Base-by-base conservation (phyloP, 2,797 vertebrate species). In the Myotis pilosus region DNA sequence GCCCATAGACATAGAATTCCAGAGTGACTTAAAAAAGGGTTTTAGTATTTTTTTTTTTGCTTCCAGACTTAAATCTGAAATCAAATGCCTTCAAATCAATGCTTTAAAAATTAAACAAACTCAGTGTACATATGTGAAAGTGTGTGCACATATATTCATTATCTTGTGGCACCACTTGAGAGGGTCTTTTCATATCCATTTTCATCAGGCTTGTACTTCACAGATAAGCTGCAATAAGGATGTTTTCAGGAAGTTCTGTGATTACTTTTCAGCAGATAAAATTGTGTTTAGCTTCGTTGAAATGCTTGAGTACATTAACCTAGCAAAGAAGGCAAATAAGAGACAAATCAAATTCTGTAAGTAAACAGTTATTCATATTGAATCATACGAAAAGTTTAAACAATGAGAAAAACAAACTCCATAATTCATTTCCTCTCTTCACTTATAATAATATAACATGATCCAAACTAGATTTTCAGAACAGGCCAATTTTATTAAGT, bases 201-300 rank as follows among this genome's bases (percentile, higher is more conserved):
- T 94, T 94, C 74, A 82, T 81, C 30, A 57, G 6, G 2, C 64
- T 15, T 2, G 47, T 91, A 69, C 30, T 51, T 91, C 9, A 38
- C 11, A 86, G 91, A 96, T 66, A 95, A 89, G 47, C 57, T 72
- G 74, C 9, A 88, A 12, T 60, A 76, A 76, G 47, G 38, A 44
- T 57, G 1, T 91, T 89, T 92, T 71, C 36, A 81, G 92, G 41
- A 88, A 89, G 0, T 95, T 97, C n/a, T 55, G 20, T 23, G 83
- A 92, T 92, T 53, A 30, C 23, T 90, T 93, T 96, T 94, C 57
- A 69, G 23, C 51, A 57, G 72, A 87, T 44, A 55, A 96, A 89
- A 71, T 72, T 4, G 0, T 41, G 11, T 80, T 82, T 83, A 55
- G 49, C 82, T 91, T 80, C 87, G 87, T 28, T 95, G 80, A 87